Conservation (phyloP, 2,797 vertebrate genomes). For the Mormyrus hasselquistii region DNA sequence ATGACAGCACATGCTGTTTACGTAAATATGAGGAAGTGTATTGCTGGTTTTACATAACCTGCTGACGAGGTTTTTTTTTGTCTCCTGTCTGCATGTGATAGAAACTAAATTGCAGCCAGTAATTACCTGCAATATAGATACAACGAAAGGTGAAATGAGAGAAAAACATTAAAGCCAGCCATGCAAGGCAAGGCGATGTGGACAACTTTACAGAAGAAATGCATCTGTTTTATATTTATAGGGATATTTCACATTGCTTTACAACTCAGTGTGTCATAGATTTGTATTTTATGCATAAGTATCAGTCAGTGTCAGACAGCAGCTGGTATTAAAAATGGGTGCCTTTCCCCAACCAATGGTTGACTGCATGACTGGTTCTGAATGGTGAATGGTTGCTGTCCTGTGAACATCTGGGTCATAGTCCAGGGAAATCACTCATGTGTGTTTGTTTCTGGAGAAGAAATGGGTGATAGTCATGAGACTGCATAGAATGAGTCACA, state of each 20-base stretch:
- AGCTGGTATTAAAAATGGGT: not conserved
- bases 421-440: not conserved
- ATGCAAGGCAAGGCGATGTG: not conserved
- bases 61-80: not conserved
- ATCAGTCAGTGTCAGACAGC: not conserved
- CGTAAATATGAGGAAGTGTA: conserved; percentile 4
- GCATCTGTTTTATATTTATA: not conserved
- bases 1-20: not conserved
- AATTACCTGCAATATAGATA: not conserved
- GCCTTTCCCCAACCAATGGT: not conserved
- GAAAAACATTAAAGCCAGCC: not conserved
- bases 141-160: not conserved
- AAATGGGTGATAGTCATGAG: conserved; percentile 38
- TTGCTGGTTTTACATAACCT: not conserved
- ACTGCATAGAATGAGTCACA: conserved; percentile 13
- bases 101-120: not conserved
- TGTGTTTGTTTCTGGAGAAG: not conserved
- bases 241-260: not conserved
- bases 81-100: not conserved
- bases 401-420: not conserved
- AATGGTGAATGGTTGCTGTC: not conserved
- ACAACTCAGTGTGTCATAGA: not conserved
- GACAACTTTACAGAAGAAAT: not conserved
- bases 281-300: not conserved
- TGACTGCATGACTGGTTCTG: not conserved